These are phyloP conservation scores for Pelodiscus sinensis DNA, from an alignment of 2,113 vertebrate genomes.

Conservation along the genomic window DNA sequence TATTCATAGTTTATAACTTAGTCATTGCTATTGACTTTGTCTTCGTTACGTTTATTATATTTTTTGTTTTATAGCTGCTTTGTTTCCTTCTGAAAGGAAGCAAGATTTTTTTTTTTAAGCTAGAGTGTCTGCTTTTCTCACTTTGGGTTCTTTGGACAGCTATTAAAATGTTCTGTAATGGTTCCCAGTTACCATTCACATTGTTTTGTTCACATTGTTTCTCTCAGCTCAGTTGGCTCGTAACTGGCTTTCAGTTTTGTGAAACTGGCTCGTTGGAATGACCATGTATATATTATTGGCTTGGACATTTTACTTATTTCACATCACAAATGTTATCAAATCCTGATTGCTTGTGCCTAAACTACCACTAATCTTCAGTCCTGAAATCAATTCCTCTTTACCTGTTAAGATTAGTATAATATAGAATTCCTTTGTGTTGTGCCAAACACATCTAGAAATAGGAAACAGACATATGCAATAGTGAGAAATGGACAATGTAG, in stretches of 20 bases:
- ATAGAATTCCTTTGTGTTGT: neutral
- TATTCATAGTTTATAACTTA: neutral
- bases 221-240: neutral
- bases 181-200: neutral
- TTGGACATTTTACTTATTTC: neutral
- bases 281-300: neutral
- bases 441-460: neutral
- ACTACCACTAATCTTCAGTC: neutral
- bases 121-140: neutral
- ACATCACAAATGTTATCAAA: neutral
- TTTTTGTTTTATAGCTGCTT: neutral
- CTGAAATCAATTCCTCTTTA: neutral
- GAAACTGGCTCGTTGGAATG: neutral
- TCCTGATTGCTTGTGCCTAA: neutral
- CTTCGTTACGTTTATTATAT: neutral
- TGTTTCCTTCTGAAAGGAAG: neutral
- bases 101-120: neutral
- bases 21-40: neutral
- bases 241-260: neutral
- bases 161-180: neutral
- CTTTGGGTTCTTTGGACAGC: neutral
- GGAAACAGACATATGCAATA: neutral
- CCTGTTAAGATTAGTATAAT: neutral
- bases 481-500: neutral
- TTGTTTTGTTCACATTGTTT: neutral